Evolutionary conservation across 2,113 vertebrate genomes (phyloP), one percentile per base, ranked within the genome.

Genomic region (Ochotona princeps): DNA sequence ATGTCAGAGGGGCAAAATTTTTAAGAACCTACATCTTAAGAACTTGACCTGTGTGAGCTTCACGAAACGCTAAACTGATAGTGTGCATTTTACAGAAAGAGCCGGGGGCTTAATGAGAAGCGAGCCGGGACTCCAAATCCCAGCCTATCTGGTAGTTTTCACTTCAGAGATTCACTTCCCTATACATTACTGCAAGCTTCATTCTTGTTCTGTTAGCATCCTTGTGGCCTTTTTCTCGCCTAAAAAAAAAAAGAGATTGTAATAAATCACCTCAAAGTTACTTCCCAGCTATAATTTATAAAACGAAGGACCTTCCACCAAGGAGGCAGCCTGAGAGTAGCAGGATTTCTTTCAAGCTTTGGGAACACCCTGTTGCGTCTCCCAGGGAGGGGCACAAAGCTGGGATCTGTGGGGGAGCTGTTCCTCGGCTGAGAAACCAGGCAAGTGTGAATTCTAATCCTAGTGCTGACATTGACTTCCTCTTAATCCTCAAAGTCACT

Each of bases 391-490:
- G 28, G 92, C 80, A 96, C 94, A 97, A 94, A 95, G 72, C 83
- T 89, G 38, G 28, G 86, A 92, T 82, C 89, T 3, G 0, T 69
- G 60, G 95, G 91, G 96, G 93, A 95, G 93, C 81, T 93, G 92
- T 63, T 87, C 25, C 0, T 87, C 80, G 89, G 92, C 81, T 95
- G 82, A 94, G 94, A 96, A 97, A 96, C 73, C 95, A 94, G 91
- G 89, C 91, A 96, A 97, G 91, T 94, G 93, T 97, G 95, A 96
- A 96, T 96, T 96, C 96, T 96, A 94, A 96, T 96, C 94, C 96
- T 73, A 61, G 76, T 94, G 96, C 87, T 94, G 92, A 94, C 96
- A 94, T 5, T 94, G 97, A 95, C 96, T 96, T 97, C 94, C 93
- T 94, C 93, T 54, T 96, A 92, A 95, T 96, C 94, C 96, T 91